These are phyloP conservation scores for Serrognathus titanus DNA, from an alignment of 2,888 invertebrate species.

Conservation along the genomic window DNA sequence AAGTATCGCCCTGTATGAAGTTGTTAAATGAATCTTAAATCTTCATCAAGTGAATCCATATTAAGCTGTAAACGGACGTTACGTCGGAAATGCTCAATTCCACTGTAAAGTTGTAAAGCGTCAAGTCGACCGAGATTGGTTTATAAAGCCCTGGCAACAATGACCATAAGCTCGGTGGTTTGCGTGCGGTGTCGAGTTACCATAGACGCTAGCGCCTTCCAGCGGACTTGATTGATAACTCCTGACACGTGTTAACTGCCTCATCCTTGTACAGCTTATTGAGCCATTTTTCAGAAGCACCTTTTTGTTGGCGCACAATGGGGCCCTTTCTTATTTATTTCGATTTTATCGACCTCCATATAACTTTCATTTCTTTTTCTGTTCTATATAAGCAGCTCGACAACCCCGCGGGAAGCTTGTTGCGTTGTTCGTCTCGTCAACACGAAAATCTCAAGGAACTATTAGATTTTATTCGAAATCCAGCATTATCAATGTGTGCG, in stretches of 20 bases:
- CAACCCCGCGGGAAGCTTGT: background rate
- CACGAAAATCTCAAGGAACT: background rate
- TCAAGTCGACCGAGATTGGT: background rate
- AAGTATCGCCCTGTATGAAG: too few relatives aligned
- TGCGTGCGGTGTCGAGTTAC: background rate
- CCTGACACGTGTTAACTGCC: constrained; percentile 39
- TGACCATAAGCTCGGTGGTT: background rate
- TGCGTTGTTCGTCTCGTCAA: background rate
- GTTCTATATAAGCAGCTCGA: too few relatives aligned
- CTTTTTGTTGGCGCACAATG: background rate
- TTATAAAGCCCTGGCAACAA: background rate
- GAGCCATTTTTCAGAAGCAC: constrained; percentile 33
- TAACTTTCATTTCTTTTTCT: too few relatives aligned
- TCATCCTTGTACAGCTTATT: constrained; percentile 38
- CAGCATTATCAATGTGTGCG: background rate
- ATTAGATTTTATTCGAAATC: too few relatives aligned
- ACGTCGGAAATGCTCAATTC: too few relatives aligned
- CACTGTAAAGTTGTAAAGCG: background rate
- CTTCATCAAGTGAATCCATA: too few relatives aligned
- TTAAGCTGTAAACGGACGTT: too few relatives aligned
- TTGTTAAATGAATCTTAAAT: too few relatives aligned
- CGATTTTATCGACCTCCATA: too few relatives aligned
- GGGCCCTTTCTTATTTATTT: too few relatives aligned
- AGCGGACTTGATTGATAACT: constrained; percentile 31
- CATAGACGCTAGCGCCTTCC: too few relatives aligned